phyloP scores from a whole-genome alignment of 2,888 invertebrate genomes.

The Acleris emargana region DNA sequence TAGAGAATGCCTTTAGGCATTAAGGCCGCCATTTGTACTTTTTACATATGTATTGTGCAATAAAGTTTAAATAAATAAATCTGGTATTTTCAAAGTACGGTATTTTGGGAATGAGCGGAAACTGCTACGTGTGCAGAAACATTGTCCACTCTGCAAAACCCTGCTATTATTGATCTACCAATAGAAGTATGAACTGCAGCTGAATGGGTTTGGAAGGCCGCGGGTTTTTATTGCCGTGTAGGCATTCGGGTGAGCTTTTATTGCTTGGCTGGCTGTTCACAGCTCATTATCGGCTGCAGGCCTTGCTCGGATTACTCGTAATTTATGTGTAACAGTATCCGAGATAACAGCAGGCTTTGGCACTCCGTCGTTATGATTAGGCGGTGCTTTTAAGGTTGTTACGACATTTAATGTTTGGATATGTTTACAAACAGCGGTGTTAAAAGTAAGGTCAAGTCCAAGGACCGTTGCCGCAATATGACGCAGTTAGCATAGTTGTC shows the following conservation, averaged over 20 bases:
- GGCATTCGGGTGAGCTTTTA: slow-evolving; percentile 25
- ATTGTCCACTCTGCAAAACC: slow-evolving; percentile 4
- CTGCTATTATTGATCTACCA: slow-evolving; percentile 7
- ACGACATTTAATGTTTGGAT: too few relatives aligned
- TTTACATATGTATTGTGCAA: too few relatives aligned
- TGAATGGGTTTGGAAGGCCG: slow-evolving; percentile 17
- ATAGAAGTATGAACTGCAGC: slow-evolving; percentile 8
- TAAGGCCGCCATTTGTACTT: too few relatives aligned
- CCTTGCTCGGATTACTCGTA: slow-evolving; percentile 22
- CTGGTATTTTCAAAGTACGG: too few relatives aligned
- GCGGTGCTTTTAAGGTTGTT: slow-evolving; percentile 5
- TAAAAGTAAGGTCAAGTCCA: too few relatives aligned
- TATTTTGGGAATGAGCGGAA: too few relatives aligned
- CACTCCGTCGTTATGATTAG: slow-evolving; percentile 12
- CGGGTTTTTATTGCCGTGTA: slow-evolving; percentile 19
- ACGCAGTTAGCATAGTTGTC: too few relatives aligned
- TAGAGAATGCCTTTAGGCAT: too few relatives aligned
- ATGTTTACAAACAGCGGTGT: too few relatives aligned
- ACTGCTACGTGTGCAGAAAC: neutral
- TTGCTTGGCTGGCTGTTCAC: slow-evolving; percentile 18
- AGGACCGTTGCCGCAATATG: too few relatives aligned
- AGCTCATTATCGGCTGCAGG: slow-evolving; percentile 15
- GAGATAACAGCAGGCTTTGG: slow-evolving; percentile 17
- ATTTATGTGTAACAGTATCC: slow-evolving; percentile 31
- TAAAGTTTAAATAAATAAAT: too few relatives aligned